These are phyloP conservation scores for Pegoplata infirma DNA, from an alignment of 2,888 invertebrate genomes.

Conservation along the genomic window DNA sequence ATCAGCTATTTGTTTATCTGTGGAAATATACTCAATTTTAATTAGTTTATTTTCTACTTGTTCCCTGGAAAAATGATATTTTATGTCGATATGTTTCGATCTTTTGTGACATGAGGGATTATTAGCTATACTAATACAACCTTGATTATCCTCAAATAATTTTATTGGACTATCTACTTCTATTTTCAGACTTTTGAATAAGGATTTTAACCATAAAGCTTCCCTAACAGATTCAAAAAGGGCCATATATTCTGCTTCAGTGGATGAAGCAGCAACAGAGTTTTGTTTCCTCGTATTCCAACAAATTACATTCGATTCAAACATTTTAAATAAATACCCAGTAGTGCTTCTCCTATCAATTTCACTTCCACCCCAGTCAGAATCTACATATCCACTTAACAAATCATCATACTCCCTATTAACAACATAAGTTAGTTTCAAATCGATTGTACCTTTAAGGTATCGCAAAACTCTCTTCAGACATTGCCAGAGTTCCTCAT, in stretches of 20 bases:
- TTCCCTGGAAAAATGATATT: slow-evolving; percentile 4
- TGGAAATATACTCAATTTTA: slow-evolving; percentile 53
- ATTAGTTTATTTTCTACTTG: neutral
- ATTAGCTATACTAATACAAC: slow-evolving; percentile 27
- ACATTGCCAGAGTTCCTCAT: slow-evolving; percentile 48
- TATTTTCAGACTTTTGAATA: slow-evolving; percentile 19
- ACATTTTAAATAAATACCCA: slow-evolving; percentile 61
- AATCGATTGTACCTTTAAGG: neutral
- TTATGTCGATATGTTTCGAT: slow-evolving; percentile 6
- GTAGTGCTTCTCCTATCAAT: slow-evolving; percentile 61
- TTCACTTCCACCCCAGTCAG: slow-evolving; percentile 24
- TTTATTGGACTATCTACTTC: slow-evolving; percentile 20
- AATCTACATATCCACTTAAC: neutral
- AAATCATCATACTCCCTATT: neutral
- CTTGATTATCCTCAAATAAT: slow-evolving; percentile 57
- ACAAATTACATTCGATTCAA: slow-evolving; percentile 52
- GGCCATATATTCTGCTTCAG: slow-evolving; percentile 61
- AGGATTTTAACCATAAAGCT: slow-evolving; percentile 53
- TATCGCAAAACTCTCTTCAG: slow-evolving; percentile 26
- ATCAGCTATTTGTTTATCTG: slow-evolving; percentile 53
- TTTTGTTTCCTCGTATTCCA: slow-evolving; percentile 57
- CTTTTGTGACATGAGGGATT: slow-evolving; percentile 2
- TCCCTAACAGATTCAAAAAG: slow-evolving; percentile 59
- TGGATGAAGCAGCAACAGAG: no score
- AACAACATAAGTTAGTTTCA: neutral